A percentile compares a stretch with the other conserved stretches of the same genome.
Evolutionary conservation across 1,140 invertebrate species (phyloP).

Genomic region (Eumeta japonica): DNA sequence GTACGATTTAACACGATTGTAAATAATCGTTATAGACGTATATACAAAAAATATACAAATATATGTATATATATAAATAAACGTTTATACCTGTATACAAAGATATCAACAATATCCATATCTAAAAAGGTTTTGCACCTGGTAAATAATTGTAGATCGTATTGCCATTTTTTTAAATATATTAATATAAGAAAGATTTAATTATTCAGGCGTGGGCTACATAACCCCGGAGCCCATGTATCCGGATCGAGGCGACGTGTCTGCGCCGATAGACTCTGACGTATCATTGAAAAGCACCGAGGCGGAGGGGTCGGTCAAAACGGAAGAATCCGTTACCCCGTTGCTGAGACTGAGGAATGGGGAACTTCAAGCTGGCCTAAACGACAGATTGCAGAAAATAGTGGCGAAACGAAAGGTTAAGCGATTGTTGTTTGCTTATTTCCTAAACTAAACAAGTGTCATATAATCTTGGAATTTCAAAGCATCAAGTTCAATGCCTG

Average conservation of each 20-base stretch:
- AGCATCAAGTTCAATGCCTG: background rate
- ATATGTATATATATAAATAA: too few relatives aligned
- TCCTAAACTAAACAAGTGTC: background rate
- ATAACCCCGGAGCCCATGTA: constrained; percentile 69
- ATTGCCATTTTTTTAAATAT: too few relatives aligned
- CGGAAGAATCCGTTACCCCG: constrained; percentile 26
- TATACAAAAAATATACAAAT: too few relatives aligned
- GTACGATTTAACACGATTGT: too few relatives aligned
- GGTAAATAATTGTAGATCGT: background rate
- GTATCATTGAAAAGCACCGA: constrained; percentile 36
- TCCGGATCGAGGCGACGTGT: constrained; percentile 48
- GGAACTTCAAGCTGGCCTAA: constrained; percentile 63
- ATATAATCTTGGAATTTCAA: background rate
- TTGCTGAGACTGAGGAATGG: constrained; percentile 66
- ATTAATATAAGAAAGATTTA: too few relatives aligned
- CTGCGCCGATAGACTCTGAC: constrained; percentile 49
- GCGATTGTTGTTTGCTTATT: background rate
- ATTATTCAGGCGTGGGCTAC: constrained; percentile 50
- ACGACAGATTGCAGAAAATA: constrained; percentile 60
- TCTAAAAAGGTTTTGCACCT: too few relatives aligned
- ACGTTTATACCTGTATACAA: too few relatives aligned
- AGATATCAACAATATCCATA: too few relatives aligned
- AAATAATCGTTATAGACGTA: too few relatives aligned
- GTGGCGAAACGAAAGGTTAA: constrained; percentile 57
- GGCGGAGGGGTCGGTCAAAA: constrained; percentile 13